A percentile compares a stretch with the other conserved stretches of the same genome.
Conservation (phyloP, 1,140 invertebrate species). For the Kradibia gibbosae region DNA sequence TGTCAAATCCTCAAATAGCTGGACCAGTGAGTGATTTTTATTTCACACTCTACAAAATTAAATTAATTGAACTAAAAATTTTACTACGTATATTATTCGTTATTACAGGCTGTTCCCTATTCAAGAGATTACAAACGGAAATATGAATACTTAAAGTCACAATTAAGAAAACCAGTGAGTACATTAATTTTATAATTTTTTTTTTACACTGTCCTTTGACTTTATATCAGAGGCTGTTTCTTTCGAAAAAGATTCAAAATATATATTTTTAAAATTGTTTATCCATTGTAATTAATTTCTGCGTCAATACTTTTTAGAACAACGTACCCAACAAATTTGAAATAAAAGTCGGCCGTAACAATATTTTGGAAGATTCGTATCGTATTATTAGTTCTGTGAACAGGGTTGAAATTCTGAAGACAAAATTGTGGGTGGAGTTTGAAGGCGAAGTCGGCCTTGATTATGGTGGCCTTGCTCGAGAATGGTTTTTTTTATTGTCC, state of each 20-base stretch:
- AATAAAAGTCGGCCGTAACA: conserved; percentile 91
- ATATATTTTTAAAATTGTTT: no score
- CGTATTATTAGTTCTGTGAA: conserved; percentile 89
- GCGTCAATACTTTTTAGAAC: conserved; percentile 76
- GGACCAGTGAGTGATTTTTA: conserved; percentile 80
- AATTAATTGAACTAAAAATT: conserved; percentile 7
- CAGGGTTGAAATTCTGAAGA: conserved; percentile 91
- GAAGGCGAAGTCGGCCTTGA: conserved; percentile 97
- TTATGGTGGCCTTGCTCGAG: conserved; percentile 96
- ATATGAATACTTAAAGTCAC: conserved; percentile 97
- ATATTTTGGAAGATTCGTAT: conserved; percentile 97
- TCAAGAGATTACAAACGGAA: conserved; percentile 99
- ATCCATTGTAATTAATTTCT: background rate
- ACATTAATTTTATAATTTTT: conserved; percentile 8
- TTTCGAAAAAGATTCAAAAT: no score
- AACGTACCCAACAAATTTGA: conserved; percentile 99
- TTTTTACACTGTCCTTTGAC: background rate
- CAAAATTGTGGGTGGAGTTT: conserved; percentile 99
- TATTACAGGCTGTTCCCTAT: conserved; percentile 89
- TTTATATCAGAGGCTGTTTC: no score
- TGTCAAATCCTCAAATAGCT: conserved; percentile 96
- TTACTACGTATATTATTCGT: conserved; percentile 34
- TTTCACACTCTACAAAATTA: conserved; percentile 5
- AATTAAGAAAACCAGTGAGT: conserved; percentile 94
- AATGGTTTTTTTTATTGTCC: conserved; percentile 99